A percentile compares a stretch with the other conserved stretches of the same genome.
Conservation (phyloP, 2,888 invertebrate genomes). For the Melolontha melolontha region DNA sequence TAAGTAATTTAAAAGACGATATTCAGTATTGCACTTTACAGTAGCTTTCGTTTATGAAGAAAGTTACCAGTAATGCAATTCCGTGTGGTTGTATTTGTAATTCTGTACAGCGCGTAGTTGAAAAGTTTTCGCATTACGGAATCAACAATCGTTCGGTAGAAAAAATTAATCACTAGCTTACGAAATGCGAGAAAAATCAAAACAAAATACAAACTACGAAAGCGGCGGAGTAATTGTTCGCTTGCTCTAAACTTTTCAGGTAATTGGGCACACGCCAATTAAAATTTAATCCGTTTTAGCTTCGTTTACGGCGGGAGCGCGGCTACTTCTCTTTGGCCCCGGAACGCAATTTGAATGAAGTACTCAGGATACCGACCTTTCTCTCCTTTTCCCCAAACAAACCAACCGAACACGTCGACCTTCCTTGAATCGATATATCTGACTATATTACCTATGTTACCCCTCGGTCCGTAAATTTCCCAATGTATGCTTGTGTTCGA, state of each 20-base stretch:
- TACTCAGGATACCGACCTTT: slow-evolving; percentile 5
- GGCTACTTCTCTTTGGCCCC: slow-evolving; percentile 5
- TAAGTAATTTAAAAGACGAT: no score
- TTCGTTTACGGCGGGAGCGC: not conserved
- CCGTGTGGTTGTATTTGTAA: no score
- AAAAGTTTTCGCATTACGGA: no score
- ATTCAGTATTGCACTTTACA: no score
- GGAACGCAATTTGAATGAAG: slow-evolving; percentile 26
- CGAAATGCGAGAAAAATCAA: slow-evolving; percentile 16
- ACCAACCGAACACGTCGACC: slow-evolving; percentile 7
- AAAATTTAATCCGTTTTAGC: slow-evolving; percentile 32
- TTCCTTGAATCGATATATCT: slow-evolving; percentile 14
- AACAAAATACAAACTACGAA: slow-evolving; percentile 15
- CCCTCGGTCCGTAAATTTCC: slow-evolving; percentile 14
- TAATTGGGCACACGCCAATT: slow-evolving; percentile 37
- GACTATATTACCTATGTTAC: not conserved
- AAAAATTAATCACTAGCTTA: not conserved
- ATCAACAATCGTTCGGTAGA: not conserved
- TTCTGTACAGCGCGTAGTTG: no score
- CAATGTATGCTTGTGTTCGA: slow-evolving; percentile 7
- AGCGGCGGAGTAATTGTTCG: slow-evolving; percentile 29
- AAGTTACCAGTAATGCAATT: no score
- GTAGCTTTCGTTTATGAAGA: no score
- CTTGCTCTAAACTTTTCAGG: slow-evolving; percentile 32
- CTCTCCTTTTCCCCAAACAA: not conserved